These are phyloP conservation scores for Drosophila rellima DNA, from an alignment of 2,888 invertebrate species.

Conservation along the genomic window DNA sequence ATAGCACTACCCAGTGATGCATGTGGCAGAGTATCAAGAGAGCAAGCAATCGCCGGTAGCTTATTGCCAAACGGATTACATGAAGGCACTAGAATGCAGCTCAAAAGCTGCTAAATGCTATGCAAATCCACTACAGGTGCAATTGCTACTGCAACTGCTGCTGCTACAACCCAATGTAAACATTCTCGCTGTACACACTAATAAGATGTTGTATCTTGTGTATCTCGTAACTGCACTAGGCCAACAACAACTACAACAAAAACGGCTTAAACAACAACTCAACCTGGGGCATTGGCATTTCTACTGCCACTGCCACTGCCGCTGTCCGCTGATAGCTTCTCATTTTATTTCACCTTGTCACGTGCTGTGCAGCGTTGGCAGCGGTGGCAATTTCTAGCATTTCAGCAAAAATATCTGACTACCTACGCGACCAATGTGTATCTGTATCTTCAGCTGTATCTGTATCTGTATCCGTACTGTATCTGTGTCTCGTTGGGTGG, in stretches of 20 bases:
- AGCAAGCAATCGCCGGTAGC: slow-evolving; percentile 22
- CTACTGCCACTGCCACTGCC: slow-evolving; percentile 15
- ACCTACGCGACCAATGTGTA: slow-evolving; percentile 64
- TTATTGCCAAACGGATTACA: slow-evolving; percentile 55
- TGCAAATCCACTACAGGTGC: slow-evolving; percentile 58
- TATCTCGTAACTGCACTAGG: slow-evolving; percentile 40
- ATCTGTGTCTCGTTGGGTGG: slow-evolving; percentile 17
- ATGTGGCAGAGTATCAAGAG: slow-evolving; percentile 5
- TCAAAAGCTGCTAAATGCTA: slow-evolving; percentile 52
- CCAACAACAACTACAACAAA: slow-evolving; percentile 24
- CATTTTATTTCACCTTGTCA: slow-evolving; percentile 80
- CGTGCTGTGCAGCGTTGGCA: slow-evolving; percentile 71
- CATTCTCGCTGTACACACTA: slow-evolving; percentile 69
- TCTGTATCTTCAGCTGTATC: slow-evolving; percentile 20
- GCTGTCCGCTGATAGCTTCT: slow-evolving; percentile 74
- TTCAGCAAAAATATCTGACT: slow-evolving; percentile 77
- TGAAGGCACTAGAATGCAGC: slow-evolving; percentile 49
- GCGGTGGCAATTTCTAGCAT: slow-evolving; percentile 81
- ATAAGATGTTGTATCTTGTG: slow-evolving; percentile 74
- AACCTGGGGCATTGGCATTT: slow-evolving; percentile 49
- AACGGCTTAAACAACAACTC: slow-evolving; percentile 26
- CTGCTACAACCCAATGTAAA: slow-evolving; percentile 43
- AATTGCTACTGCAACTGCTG: slow-evolving; percentile 12
- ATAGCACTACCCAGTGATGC: slow-evolving; percentile 27
- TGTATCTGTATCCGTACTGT: slow-evolving; percentile 25